A percentile compares a stretch with the other conserved stretches of the same genome.
phyloP scores from a whole-genome alignment of 2,888 invertebrate genomes.

The Drosophila nigritarsus region DNA sequence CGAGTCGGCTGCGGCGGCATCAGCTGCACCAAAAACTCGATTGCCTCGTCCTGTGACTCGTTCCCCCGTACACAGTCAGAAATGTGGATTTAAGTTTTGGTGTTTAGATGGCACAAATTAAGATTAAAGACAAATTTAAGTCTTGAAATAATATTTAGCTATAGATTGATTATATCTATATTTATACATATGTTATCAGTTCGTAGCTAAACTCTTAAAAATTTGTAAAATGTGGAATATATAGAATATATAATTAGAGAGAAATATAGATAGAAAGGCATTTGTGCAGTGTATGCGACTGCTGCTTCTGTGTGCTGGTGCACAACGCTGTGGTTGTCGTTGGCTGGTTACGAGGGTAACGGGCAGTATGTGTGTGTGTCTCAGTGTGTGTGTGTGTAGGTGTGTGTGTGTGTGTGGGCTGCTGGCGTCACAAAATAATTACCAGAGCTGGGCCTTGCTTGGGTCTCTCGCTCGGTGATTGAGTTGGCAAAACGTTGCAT shows the following conservation, averaged over 20 bases:
- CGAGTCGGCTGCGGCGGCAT: constrained; percentile 78
- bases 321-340: constrained; percentile 42
- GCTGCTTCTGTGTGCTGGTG: constrained; percentile 30
- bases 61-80: neutral
- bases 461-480: constrained; percentile 76
- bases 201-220: neutral
- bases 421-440: constrained; percentile 80
- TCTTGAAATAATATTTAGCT: neutral
- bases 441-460: constrained; percentile 68
- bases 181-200: no score
- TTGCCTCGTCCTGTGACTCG: constrained; percentile 55
- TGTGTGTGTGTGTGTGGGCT: constrained; percentile 13
- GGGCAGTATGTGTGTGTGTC: neutral
- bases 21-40: constrained; percentile 81
- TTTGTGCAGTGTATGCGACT: neutral
- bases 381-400: constrained; percentile 6
- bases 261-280: neutral
- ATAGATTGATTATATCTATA: neutral
- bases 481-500: constrained; percentile 82
- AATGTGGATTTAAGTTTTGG: neutral
- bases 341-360: constrained; percentile 6
- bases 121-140: neutral
- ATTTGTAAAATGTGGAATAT: neutral
- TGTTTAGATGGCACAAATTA: neutral
- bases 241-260: neutral